Percentiles rank a stretch among this genome's conserved stretches.
These are phyloP conservation scores for Ophiothrix spiculata DNA, from an alignment of 35 echinoderm and acorn worm species.

Conservation along the genomic window DNA sequence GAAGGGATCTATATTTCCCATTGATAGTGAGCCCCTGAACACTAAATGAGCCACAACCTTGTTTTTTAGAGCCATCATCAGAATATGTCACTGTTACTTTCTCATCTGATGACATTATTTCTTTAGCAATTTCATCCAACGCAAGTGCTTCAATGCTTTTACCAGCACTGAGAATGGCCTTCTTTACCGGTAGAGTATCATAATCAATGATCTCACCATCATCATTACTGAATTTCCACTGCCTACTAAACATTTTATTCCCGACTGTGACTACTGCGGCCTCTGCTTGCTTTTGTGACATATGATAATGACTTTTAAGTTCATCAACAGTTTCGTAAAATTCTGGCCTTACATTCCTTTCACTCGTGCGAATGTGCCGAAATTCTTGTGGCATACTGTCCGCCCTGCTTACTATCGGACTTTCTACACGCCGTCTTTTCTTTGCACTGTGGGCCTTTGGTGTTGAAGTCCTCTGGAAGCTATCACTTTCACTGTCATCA, in stretches of 20 bases:
- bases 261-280: constrained; percentile 12
- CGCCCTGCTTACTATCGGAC: neutral
- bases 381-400: neutral
- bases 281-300: neutral
- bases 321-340: constrained; percentile 20
- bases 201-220: constrained; percentile 9
- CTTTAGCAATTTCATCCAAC: constrained; percentile 22
- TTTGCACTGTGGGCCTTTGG: neutral
- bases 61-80: constrained; percentile 22
- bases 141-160: constrained; percentile 26
- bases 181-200: constrained; percentile 19
- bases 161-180: neutral
- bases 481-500: neutral
- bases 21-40: constrained; percentile 11
- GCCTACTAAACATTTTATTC: constrained; percentile 11
- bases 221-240: neutral
- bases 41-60: constrained; percentile 15
- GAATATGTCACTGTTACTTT: constrained; percentile 9
- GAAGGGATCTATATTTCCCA: constrained; percentile 16
- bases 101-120: constrained; percentile 23
- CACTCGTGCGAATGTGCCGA: neutral
- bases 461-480: neutral
- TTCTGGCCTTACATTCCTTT: neutral
- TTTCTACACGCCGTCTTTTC: constrained; percentile 3
- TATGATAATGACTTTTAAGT: constrained; percentile 7